Evolutionary conservation across 35 echinoderm and acorn worm genomes (phyloP).

Genomic region (Heliocidaris tuberculata): DNA sequence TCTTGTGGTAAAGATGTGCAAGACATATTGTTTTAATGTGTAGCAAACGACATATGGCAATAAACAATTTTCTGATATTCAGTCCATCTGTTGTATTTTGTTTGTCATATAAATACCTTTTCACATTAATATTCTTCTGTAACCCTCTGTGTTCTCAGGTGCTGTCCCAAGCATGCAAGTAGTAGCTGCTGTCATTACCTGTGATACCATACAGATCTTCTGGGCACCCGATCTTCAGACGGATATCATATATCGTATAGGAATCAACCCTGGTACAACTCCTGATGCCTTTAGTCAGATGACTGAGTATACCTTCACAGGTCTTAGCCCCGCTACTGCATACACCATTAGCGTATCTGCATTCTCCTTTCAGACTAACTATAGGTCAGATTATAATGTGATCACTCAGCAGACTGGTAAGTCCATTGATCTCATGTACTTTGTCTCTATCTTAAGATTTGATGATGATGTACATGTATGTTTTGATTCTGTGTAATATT

Average conservation of each 20-base stretch:
- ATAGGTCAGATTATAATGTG: neutral
- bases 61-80: too few relatives aligned
- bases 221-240: neutral
- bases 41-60: too few relatives aligned
- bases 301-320: neutral
- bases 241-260: neutral
- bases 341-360: neutral
- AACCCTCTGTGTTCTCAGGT: too few relatives aligned
- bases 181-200: neutral
- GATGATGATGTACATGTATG: too few relatives aligned
- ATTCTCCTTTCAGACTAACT: neutral
- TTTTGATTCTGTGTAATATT: too few relatives aligned
- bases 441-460: too few relatives aligned
- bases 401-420: slow-evolving; percentile 5
- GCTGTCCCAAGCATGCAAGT: neutral
- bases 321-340: neutral
- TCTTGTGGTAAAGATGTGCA: too few relatives aligned
- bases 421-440: neutral
- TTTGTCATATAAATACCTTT: too few relatives aligned
- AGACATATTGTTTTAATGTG: too few relatives aligned
- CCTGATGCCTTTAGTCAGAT: neutral
- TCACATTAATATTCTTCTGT: too few relatives aligned
- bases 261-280: neutral
- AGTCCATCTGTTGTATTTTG: too few relatives aligned
- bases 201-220: neutral